phyloP scores from a whole-genome alignment of 2,888 invertebrate genomes.

The Tupiocoris notatus region DNA sequence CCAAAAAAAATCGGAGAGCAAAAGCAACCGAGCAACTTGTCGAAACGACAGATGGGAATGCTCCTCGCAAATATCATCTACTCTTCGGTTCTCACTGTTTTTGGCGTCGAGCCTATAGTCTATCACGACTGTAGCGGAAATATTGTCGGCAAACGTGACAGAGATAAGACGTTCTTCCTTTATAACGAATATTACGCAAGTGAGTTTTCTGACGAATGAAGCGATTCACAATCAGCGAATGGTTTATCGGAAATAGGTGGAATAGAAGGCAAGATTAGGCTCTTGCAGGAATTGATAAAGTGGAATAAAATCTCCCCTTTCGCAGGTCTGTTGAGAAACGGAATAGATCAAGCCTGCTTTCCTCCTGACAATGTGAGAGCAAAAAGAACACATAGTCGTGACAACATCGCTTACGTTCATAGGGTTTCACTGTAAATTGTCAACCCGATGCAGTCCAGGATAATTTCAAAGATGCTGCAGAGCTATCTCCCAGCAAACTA shows the following conservation, averaged over 20 bases:
- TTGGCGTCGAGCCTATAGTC: background rate
- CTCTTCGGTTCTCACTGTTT: background rate
- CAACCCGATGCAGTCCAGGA: no score
- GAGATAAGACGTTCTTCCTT: background rate
- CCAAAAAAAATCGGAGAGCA: background rate
- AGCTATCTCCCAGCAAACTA: no score
- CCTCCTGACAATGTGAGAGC: background rate
- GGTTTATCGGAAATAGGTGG: background rate
- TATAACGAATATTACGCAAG: conserved; percentile 10
- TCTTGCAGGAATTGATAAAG: no score
- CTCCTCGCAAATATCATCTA: background rate
- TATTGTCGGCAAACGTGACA: background rate
- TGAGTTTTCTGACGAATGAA: no score
- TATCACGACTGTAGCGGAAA: background rate
- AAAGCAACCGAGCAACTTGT: background rate
- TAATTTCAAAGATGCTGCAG: no score
- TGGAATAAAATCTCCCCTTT: background rate
- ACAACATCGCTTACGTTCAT: conserved; percentile 11
- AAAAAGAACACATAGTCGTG: conserved; percentile 1
- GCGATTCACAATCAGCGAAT: no score
- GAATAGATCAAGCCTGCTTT: background rate
- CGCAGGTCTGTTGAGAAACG: background rate
- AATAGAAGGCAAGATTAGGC: no score
- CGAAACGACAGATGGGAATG: conserved; percentile 3
- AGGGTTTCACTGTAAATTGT: background rate